Evolutionary conservation across 2,113 vertebrate genomes (phyloP), one percentile per base, ranked within the genome.

Genomic region (Pygoscelis adeliae): DNA sequence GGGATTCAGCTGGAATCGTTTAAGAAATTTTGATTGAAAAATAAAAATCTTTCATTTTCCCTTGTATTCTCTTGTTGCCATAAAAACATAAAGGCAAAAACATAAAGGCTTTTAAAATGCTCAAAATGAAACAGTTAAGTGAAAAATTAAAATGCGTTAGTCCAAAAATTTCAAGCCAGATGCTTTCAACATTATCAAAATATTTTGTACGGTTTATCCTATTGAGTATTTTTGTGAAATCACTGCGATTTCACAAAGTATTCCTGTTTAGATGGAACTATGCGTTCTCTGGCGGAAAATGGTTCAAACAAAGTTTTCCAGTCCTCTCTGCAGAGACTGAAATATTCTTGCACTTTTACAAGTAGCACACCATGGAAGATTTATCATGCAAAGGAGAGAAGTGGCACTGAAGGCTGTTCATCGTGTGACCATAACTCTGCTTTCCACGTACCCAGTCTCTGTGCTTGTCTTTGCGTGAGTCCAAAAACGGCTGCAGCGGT

Each of bases 401-500:
- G 29, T 34, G 13, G 36, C 36, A 42, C 26, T 13, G 52, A 50
- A 26, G 22, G 26, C 15, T 50, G n/a, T n/a, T 70, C 8, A 11
- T 36, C 11, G 0, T 10, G 15, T 47, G 61, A 76, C 84, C 3
- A 1, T 56, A 70, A 42, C 61, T 66, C 32, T 61, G 69, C 34
- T 76, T 72, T 84, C 78, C 26, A 18, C 4, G 0, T 15, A 23
- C 21, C 29, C 49, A 16, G 14, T 47, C 46, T 73, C 19, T 53
- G 11, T 49, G 23, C 0, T 1, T n/a, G 42, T 71, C 15, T 52
- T 55, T 27, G 30, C 1, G 0, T 26, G 18, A 67, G n/a, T 44
- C 36, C 40, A 53, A 9, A 5, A 63, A 16, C 0, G 1, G 23
- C 53, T 73, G 15, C 59, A 7, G 5, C 27, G 46, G 30, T 46